Base-by-base conservation (phyloP, 2,797 vertebrate genomes). In the Pipistrellus nathusii region DNA sequence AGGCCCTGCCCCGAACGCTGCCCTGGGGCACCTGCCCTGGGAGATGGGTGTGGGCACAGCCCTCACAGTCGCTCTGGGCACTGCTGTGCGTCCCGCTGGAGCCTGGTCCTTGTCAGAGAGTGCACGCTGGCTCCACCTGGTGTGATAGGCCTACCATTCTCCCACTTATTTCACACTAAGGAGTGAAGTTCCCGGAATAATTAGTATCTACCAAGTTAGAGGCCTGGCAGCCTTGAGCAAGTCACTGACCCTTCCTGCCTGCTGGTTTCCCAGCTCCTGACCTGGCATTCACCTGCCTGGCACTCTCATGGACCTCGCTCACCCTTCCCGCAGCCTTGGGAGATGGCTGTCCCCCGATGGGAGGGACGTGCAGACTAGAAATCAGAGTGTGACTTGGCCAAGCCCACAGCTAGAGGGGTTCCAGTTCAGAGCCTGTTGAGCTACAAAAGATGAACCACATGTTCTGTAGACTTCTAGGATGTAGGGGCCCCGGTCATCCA, bases 141-240 rank as follows among this genome's bases (percentile, higher is more conserved):
- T 68, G 25, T n/a, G 25, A 14, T 46, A 80, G 38, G 14, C 21
- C 85, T 20, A 5, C 78, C 25, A 27, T 93, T 91, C 73, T 48
- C 62, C 72, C 51, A 57, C n/a, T 72, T 71, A 57, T 91, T 94
- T 93, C 20, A 66, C 32, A 81, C 32, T 94, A 89, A 89, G 82
- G 30, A 95, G 72, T 92, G 14, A 2, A 1, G 72, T 71, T 44
- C 57, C 88, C 90, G 17, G 25, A 69, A 83, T 93, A 85, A 75
- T 57, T 71, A 66, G 17, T 71, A 38, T 51, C 25, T 75, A 27
- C 59, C 48, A 6, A 30, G 51, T 25, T 77, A 57, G 69, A 93
- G 35, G 13, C 23, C 48, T 89, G 57, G 18, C 12, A 93, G 10
- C 20, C 72, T 83, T 75, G 57, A 95, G 20, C 73, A 88, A 73